phyloP scores from a whole-genome alignment of 2,888 invertebrate species.

The Spilosoma lubricipeda region DNA sequence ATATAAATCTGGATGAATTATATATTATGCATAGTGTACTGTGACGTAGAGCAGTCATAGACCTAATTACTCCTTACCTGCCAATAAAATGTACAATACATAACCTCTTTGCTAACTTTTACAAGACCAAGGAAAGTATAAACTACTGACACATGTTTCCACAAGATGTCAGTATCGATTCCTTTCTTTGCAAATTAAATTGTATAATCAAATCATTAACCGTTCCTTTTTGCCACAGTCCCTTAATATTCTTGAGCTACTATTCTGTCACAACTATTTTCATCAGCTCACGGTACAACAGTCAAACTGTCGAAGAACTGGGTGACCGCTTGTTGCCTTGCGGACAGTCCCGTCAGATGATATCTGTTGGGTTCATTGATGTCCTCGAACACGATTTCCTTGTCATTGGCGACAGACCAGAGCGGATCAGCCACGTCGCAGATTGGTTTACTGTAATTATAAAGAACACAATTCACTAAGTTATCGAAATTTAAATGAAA shows the following conservation, averaged over 20 bases:
- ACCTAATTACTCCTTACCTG: background rate
- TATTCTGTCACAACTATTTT: background rate
- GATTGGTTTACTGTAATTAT: slow-evolving; percentile 62
- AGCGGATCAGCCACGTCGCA: slow-evolving; percentile 40
- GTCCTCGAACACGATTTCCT: slow-evolving; percentile 56
- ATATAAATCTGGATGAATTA: background rate
- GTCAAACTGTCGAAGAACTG: slow-evolving; percentile 63
- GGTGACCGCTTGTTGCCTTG: slow-evolving; percentile 54
- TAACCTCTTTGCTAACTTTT: background rate
- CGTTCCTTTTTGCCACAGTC: background rate
- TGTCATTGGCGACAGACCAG: slow-evolving; percentile 60
- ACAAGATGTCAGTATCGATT: background rate
- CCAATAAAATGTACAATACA: background rate
- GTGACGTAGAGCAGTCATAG: background rate
- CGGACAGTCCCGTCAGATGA: slow-evolving; percentile 44
- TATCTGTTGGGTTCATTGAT: slow-evolving; percentile 54
- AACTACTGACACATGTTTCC: background rate
- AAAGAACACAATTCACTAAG: background rate
- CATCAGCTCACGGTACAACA: slow-evolving; percentile 12
- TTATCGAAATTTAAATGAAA: background rate
- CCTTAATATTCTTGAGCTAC: background rate
- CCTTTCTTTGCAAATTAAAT: background rate
- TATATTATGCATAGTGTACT: background rate
- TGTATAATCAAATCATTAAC: no score
- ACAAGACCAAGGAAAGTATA: background rate